phyloP scores from a whole-genome alignment of 1,140 invertebrate species.

The Drosophila ananassae region DNA sequence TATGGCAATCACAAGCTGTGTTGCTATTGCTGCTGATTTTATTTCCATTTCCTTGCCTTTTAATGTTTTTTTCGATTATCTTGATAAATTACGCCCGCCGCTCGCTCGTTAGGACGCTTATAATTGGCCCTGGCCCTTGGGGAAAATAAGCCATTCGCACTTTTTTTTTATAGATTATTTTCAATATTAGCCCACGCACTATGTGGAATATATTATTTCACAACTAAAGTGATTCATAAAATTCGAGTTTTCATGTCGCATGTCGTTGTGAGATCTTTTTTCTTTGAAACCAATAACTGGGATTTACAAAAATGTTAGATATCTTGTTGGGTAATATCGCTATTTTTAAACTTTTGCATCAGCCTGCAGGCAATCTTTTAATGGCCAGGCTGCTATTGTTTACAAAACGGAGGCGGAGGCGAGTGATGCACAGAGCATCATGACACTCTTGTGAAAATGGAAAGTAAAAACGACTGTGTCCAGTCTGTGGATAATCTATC shows the following conservation, averaged over 20 bases:
- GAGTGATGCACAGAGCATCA: conserved; percentile 31
- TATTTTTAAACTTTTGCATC: conserved; percentile 55
- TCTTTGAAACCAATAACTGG: conserved; percentile 7
- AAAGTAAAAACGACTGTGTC: not conserved
- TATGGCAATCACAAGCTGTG: conserved; percentile 39
- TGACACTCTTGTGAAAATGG: conserved; percentile 57
- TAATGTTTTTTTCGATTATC: conserved; percentile 63
- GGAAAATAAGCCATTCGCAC: conserved; percentile 42
- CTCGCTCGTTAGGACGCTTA: conserved; percentile 44
- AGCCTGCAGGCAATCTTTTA: conserved; percentile 40
- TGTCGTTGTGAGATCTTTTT: not conserved
- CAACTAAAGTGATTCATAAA: conserved; percentile 12
- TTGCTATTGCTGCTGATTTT: conserved; percentile 44
- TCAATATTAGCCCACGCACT: conserved; percentile 53
- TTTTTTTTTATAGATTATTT: conserved; percentile 43
- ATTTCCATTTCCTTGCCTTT: conserved; percentile 19
- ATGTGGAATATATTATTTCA: not conserved
- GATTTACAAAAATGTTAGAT: conserved; percentile 10
- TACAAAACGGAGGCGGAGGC: conserved; percentile 17
- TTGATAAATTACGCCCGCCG: conserved; percentile 71
- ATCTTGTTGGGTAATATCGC: conserved; percentile 10
- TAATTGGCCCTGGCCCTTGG: conserved; percentile 16
- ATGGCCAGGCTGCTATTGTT: conserved; percentile 24
- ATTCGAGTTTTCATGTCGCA: conserved; percentile 9
- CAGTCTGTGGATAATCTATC: not conserved